Evolutionary conservation across 2,797 vertebrate genomes (phyloP).

Genomic region (Scarus forsteni): DNA sequence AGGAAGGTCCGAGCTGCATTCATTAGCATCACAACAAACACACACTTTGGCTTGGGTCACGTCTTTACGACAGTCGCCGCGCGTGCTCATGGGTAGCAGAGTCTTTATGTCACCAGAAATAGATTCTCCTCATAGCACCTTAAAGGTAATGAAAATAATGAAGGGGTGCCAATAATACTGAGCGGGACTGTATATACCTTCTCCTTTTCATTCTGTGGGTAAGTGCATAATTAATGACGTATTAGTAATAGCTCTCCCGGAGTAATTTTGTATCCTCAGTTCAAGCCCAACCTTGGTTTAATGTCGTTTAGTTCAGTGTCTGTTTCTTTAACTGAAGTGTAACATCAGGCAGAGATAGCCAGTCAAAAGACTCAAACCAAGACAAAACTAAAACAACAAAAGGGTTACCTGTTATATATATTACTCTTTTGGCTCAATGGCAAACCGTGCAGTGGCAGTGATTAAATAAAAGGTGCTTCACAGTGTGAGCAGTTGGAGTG

Average conservation of each 20-base stretch:
- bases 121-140: too few relatives aligned
- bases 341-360: not conserved
- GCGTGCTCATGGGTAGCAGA: too few relatives aligned
- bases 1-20: too few relatives aligned
- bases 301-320: not conserved
- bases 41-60: too few relatives aligned
- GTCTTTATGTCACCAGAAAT: too few relatives aligned
- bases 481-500: conserved; percentile 12
- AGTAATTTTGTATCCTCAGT: conserved; percentile 4
- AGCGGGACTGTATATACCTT: not conserved
- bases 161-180: too few relatives aligned
- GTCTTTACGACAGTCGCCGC: too few relatives aligned
- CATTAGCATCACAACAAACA: too few relatives aligned
- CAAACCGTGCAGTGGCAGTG: conserved; percentile 4
- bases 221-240: not conserved
- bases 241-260: not conserved
- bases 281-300: not conserved
- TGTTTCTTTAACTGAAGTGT: not conserved
- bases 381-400: too few relatives aligned
- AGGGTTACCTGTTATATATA: not conserved
- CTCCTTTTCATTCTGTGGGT: not conserved
- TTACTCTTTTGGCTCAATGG: conserved; percentile 15
- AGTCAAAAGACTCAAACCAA: too few relatives aligned
- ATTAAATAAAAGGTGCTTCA: conserved; percentile 34
- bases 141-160: too few relatives aligned